phyloP scores from a whole-genome alignment of 2,888 invertebrate species.

The Rhorus exstirpatorius region DNA sequence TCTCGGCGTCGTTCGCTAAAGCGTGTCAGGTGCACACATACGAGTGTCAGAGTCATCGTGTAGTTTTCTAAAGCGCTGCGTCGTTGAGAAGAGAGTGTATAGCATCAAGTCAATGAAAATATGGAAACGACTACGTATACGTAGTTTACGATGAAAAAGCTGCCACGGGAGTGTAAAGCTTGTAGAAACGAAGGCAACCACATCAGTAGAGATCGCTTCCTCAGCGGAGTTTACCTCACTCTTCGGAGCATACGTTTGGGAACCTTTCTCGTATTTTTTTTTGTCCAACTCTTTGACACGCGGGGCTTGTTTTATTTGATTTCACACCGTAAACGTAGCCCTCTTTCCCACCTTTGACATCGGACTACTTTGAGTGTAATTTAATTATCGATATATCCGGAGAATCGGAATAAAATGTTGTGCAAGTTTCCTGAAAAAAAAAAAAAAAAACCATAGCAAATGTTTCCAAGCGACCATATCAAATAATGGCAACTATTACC shows the following conservation, averaged over 20 bases:
- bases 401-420: not conserved
- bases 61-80: constrained; percentile 22
- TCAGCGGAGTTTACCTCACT: not conserved
- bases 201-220: constrained; percentile 5
- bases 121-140: constrained; percentile 22
- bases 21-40: constrained; percentile 2
- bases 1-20: constrained; percentile 9
- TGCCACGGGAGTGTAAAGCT: not conserved
- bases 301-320: not conserved
- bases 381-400: not conserved
- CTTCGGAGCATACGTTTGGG: not conserved
- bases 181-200: not conserved
- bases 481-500: too few relatives aligned
- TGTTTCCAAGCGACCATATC: too few relatives aligned
- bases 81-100: constrained; percentile 21
- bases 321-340: not conserved
- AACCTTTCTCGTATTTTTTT: not conserved
- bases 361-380: not conserved
- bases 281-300: not conserved
- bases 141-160: not conserved
- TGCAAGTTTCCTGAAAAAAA: not conserved
- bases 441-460: too few relatives aligned
- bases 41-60: not conserved
- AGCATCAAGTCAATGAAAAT: not conserved
- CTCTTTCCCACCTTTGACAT: not conserved